Evolutionary conservation across 2,797 vertebrate genomes (phyloP).

Genomic region (Distichodus sexfasciatus): DNA sequence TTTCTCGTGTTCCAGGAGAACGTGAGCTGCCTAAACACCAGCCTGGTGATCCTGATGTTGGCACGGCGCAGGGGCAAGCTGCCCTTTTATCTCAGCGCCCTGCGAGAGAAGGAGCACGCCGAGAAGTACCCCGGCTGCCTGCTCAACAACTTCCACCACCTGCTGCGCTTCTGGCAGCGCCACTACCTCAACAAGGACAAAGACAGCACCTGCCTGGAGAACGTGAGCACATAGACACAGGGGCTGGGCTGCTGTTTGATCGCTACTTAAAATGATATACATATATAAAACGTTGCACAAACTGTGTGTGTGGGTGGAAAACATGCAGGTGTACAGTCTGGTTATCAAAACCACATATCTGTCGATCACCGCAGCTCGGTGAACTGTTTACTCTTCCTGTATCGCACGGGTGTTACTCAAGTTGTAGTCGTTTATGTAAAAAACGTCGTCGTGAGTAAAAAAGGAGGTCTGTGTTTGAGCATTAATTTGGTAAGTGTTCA

Average conservation of each 20-base stretch:
- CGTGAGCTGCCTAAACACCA: constrained; percentile 98
- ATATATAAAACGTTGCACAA: no score
- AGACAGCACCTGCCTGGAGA: constrained; percentile 98
- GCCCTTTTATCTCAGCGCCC: constrained; percentile 89
- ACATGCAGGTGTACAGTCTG: no score
- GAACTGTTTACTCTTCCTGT: no score
- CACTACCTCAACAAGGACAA: constrained; percentile 99
- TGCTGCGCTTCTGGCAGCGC: constrained; percentile 97
- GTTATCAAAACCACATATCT: no score
- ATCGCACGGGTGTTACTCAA: no score
- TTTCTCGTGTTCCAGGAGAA: constrained; percentile 90
- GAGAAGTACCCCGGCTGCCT: constrained; percentile 96
- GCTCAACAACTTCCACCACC: constrained; percentile 97
- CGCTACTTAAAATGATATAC: no score
- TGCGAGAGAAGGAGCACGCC: constrained; percentile 92
- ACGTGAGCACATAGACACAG: constrained; percentile 85
- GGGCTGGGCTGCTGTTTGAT: neutral
- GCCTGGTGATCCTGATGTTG: constrained; percentile 96
- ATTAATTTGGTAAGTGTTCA: no score
- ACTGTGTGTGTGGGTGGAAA: no score
- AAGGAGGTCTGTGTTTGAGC: no score
- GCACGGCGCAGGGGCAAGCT: constrained; percentile 91
- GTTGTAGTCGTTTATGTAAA: no score
- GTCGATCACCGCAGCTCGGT: no score
- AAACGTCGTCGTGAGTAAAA: no score